Evolutionary conservation across 2,113 vertebrate genomes (phyloP).

Genomic region (Phasianus colchicus): DNA sequence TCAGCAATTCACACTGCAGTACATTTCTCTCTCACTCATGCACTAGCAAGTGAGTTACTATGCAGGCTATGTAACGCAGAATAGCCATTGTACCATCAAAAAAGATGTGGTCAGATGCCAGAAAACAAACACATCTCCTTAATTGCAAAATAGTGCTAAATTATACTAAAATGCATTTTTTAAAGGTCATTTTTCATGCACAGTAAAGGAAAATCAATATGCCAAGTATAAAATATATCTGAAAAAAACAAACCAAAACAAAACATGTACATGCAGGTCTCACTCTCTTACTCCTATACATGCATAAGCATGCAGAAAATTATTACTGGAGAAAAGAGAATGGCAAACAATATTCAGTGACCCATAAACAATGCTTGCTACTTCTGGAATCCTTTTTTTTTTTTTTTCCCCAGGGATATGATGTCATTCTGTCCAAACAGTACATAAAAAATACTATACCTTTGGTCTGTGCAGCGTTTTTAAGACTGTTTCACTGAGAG

Average conservation of each 20-base stretch:
- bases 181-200: neutral
- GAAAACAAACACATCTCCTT: neutral
- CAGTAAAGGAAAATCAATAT: neutral
- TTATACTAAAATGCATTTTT: neutral
- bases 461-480: conserved; percentile 18
- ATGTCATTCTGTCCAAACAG: neutral
- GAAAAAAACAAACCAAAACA: neutral
- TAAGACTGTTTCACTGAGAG: conserved; percentile 21
- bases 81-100: neutral
- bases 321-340: neutral
- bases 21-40: neutral
- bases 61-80: neutral
- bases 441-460: neutral
- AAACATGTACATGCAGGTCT: neutral
- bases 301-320: conserved; percentile 33
- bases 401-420: neutral
- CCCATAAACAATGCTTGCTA: neutral
- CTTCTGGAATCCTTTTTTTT: neutral
- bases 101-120: neutral
- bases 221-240: neutral
- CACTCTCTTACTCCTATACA: neutral
- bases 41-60: neutral
- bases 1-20: neutral
- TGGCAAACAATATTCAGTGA: neutral
- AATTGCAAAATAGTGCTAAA: neutral